Base-by-base conservation (phyloP, 2,797 vertebrate genomes). In the Semaprochilodus insignis region DNA sequence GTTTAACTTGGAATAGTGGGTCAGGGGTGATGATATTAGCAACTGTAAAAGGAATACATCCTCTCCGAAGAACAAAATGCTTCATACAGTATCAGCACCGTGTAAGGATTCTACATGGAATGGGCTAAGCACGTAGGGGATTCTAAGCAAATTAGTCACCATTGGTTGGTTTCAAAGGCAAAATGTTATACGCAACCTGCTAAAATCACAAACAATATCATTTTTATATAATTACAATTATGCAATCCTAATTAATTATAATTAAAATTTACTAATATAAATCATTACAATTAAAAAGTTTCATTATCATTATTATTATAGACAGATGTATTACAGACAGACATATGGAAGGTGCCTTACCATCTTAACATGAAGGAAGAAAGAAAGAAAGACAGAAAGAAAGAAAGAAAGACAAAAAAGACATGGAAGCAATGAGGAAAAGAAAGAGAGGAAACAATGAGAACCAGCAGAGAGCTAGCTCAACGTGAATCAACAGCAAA, bases 301-400 rank as follows among this genome's bases (percentile, higher is more conserved):
- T 31, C 31, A 31, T 31, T 31, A 1, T 31, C 31, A 31, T 31
- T 31, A 31, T 31, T 31, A 31, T 31, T 31, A 31, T 31, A 31
- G 31, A 31, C 3, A 31, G 31, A 31, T 31, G 31, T 31, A 31
- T 31, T 44, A 44, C 5, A 44, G 40, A 44, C 40, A 44, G 31
- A 31, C 73, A 66, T 65, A 62, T 78, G 48, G 74, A 82, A 77
- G 54, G 11, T 36, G 19, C 51, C 90, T 92, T 92, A 92, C 90
- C 89, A 79, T 92, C 91, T 93, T 81, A 31, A 88, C 71, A 85
- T 83, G 89, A 85, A 85, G 85, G 85, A 62, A 84, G 67, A 69
- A n/a, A 71, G 74, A 67, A 19, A 85, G 85, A 85, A 60, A 85
- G 72, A 66, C 19, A 72, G 79, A 60, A 2, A 70, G 60, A 82